These are phyloP conservation scores for Drosophila setosimentum DNA, from an alignment of 2,888 invertebrate genomes.

Conservation along the genomic window DNA sequence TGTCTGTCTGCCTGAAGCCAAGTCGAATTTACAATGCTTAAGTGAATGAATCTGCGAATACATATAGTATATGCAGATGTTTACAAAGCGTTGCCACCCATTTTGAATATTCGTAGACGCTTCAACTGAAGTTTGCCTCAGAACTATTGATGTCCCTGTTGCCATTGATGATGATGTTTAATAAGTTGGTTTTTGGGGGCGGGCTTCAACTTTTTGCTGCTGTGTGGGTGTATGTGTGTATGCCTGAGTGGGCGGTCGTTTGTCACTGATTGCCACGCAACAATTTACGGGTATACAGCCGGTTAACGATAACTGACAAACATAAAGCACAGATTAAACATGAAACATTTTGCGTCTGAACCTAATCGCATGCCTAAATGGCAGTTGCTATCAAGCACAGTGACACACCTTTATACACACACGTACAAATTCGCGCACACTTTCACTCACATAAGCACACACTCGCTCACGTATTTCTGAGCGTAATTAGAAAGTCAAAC, in stretches of 20 bases:
- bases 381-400: constrained; percentile 43
- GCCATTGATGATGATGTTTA: constrained; percentile 66
- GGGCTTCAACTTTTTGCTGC: constrained; percentile 32
- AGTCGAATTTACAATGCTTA: constrained; percentile 7
- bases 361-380: constrained; percentile 56
- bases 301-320: constrained; percentile 71
- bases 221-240: background rate
- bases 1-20: constrained; percentile 8
- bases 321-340: constrained; percentile 63
- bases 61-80: background rate
- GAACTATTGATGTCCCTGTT: constrained; percentile 62
- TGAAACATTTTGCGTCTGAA: constrained; percentile 55
- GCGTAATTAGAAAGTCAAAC: constrained; percentile 71
- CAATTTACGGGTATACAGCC: constrained; percentile 46
- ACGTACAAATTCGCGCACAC: constrained; percentile 5
- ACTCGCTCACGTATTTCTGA: background rate
- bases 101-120: constrained; percentile 51
- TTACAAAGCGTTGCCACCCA: constrained; percentile 47
- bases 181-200: constrained; percentile 47
- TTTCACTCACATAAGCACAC: background rate
- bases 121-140: constrained; percentile 15
- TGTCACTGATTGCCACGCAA: constrained; percentile 56
- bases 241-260: constrained; percentile 32
- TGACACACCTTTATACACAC: constrained; percentile 9
- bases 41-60: background rate